Conservation (phyloP, 2,797 vertebrate species). For the Mareca penelope region DNA sequence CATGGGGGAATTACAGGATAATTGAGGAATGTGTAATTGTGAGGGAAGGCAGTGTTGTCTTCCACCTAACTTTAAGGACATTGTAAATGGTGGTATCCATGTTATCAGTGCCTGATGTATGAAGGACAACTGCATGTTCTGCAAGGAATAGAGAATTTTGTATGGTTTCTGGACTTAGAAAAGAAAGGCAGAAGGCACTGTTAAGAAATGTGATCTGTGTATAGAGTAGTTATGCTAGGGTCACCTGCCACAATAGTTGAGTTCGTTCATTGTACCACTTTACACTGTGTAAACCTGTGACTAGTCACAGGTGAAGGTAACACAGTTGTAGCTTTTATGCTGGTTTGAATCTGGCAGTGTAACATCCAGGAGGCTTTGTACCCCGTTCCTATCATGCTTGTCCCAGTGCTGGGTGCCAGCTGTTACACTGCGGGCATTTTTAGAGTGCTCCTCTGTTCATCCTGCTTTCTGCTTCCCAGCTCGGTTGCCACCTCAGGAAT, state of each 20-base stretch:
- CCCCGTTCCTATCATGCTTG: accelerated
- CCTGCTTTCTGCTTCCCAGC: neutral
- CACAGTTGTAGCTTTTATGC: neutral
- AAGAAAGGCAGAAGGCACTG: neutral
- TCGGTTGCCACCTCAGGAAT: neutral
- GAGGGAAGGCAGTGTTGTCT: neutral
- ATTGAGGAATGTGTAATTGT: neutral
- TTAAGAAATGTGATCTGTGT: neutral
- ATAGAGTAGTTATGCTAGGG: neutral
- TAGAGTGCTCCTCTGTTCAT: neutral
- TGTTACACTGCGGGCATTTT: neutral
- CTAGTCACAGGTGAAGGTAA: neutral
- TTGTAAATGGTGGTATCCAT: neutral
- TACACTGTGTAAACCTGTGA: neutral
- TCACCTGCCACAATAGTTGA: neutral
- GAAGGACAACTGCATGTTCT: neutral
- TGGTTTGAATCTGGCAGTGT: neutral
- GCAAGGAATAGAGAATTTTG: neutral
- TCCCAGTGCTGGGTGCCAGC: neutral
- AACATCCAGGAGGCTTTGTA: neutral
- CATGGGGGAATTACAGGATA: neutral
- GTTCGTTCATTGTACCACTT: neutral
- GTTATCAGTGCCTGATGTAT: neutral
- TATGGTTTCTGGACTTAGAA: neutral
- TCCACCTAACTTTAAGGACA: neutral